A percentile compares a stretch with the other conserved stretches of the same genome.
Evolutionary conservation across 2,797 vertebrate genomes (phyloP).

Genomic region (Spheniscus humboldti): DNA sequence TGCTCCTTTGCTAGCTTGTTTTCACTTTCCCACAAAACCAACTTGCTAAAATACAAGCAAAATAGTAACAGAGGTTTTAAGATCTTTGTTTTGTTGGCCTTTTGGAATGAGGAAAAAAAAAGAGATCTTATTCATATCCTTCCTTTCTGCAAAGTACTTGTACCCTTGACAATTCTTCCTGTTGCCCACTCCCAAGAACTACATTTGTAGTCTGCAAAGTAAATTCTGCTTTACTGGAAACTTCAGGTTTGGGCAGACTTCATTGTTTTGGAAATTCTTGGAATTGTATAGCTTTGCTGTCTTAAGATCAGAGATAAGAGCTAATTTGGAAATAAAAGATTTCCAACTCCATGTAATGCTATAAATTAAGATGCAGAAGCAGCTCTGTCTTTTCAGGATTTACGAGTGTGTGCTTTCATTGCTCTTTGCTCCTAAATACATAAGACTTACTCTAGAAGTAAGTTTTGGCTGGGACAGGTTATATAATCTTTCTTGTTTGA

Average conservation of each 20-base stretch:
- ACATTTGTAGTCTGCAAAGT: background rate
- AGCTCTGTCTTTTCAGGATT: background rate
- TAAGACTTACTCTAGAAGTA: background rate
- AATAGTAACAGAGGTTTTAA: background rate
- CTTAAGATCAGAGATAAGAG: background rate
- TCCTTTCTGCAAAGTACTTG: constrained; percentile 52
- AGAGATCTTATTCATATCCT: constrained; percentile 58
- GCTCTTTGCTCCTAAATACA: background rate
- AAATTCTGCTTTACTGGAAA: constrained; percentile 21
- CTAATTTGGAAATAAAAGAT: background rate
- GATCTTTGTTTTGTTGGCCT: background rate
- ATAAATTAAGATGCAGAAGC: background rate
- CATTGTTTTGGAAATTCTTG: background rate
- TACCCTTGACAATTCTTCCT: constrained; percentile 36
- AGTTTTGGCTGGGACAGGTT: background rate
- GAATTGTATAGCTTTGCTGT: background rate
- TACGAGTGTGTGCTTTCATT: background rate
- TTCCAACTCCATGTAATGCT: background rate
- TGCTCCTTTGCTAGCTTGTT: constrained; percentile 5
- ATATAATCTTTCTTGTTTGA: background rate
- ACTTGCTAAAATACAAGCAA: background rate
- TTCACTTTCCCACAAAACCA: constrained; percentile 45
- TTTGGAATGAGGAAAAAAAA: background rate
- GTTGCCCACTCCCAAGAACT: background rate
- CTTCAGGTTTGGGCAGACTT: background rate